phyloP scores from a whole-genome alignment of 1,140 invertebrate species.

The Pectinophora gossypiella region DNA sequence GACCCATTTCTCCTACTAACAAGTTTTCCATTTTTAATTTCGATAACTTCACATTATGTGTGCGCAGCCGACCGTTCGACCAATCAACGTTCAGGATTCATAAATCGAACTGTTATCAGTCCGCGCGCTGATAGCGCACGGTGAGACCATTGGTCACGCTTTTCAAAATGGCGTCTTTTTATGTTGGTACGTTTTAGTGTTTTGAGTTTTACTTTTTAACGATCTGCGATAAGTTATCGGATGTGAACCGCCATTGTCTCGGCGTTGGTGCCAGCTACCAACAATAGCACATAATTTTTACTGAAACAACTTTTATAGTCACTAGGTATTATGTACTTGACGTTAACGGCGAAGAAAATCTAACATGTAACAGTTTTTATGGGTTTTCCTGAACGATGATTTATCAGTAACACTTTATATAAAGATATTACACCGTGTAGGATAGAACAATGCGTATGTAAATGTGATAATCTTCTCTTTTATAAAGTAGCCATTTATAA shows the following conservation, averaged over 20 bases:
- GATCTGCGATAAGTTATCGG: conserved; percentile 34
- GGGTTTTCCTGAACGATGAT: too few relatives aligned
- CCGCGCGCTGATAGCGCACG: conserved; percentile 40
- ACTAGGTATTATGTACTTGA: background rate
- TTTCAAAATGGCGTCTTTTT: conserved; percentile 55
- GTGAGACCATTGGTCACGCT: conserved; percentile 52
- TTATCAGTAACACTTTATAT: too few relatives aligned
- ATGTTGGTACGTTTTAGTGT: conserved; percentile 39
- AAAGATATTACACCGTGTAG: too few relatives aligned
- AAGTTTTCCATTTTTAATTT: conserved; percentile 46
- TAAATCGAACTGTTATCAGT: conserved; percentile 62
- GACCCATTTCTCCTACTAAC: conserved; percentile 42
- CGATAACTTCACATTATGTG: conserved; percentile 35
- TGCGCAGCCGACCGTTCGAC: conserved; percentile 26
- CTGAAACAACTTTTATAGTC: background rate
- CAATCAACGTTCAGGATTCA: conserved; percentile 47
- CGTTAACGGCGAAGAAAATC: background rate
- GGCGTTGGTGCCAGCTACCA: too few relatives aligned
- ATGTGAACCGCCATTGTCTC: background rate
- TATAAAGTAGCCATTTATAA: too few relatives aligned
- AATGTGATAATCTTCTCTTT: too few relatives aligned
- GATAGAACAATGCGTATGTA: too few relatives aligned
- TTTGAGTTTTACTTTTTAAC: conserved; percentile 30
- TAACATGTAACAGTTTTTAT: background rate
- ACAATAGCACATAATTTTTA: background rate